phyloP scores from a whole-genome alignment of 2,888 invertebrate species.

The Eupithecia abbreviata region DNA sequence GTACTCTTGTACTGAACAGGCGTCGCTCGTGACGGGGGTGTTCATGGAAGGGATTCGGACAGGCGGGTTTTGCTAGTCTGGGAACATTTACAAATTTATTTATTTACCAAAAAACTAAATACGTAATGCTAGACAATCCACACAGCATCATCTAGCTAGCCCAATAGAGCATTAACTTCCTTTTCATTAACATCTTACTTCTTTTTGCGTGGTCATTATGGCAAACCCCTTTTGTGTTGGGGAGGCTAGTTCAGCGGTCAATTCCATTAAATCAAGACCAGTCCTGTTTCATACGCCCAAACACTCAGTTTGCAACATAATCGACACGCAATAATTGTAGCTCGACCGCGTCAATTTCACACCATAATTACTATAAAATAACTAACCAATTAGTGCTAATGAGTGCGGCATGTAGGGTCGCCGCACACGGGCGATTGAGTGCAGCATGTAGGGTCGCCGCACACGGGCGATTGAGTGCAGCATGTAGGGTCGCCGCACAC shows the following conservation, averaged over 20 bases:
- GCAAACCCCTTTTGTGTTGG: background rate
- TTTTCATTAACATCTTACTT: too few species aligned
- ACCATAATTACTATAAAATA: slow-evolving; percentile 28
- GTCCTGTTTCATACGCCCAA: background rate
- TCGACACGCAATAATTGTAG: background rate
- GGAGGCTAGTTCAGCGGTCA: background rate
- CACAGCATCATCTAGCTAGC: too few species aligned
- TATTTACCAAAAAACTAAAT: too few species aligned
- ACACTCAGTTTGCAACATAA: background rate
- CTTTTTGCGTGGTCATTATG: background rate
- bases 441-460: slow-evolving; percentile 11
- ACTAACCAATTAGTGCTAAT: slow-evolving; percentile 31
- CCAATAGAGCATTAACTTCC: too few species aligned
- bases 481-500: slow-evolving; percentile 6
- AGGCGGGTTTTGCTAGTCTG: too few species aligned
- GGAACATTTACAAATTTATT: too few species aligned
- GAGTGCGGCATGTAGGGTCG: slow-evolving; percentile 22
- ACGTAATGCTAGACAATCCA: too few species aligned
- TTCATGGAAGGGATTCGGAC: too few species aligned
- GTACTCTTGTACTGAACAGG: too few species aligned
- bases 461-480: slow-evolving; percentile 28
- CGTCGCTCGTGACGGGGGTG: too few species aligned
- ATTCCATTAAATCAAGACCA: background rate
- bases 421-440: slow-evolving; percentile 24
- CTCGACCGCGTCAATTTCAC: slow-evolving; percentile 9